phyloP scores from a whole-genome alignment of 1,140 invertebrate genomes.

The Calephelis virginiensis region DNA sequence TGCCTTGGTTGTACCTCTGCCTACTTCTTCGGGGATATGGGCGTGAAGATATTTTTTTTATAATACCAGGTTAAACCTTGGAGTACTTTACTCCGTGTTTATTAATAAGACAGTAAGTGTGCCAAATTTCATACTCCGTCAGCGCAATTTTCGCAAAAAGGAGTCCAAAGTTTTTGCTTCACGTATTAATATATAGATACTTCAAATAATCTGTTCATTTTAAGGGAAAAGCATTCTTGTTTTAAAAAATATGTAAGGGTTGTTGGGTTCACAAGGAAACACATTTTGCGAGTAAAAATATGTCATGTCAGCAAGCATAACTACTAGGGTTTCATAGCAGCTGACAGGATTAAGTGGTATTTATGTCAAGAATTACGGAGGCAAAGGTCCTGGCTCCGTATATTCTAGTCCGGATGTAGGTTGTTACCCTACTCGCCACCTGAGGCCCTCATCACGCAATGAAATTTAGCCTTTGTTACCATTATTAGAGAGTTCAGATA shows the following conservation, averaged over 20 bases:
- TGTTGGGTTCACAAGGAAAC: background rate
- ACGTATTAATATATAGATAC: too few species aligned
- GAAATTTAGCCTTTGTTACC: background rate
- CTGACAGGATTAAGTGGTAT: constrained; percentile 16
- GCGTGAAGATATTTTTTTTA: too few species aligned
- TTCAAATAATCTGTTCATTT: too few species aligned
- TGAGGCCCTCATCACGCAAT: background rate
- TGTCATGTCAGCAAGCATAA: background rate
- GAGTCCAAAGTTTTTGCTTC: too few species aligned
- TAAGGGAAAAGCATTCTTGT: background rate
- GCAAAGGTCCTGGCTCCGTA: constrained; percentile 14
- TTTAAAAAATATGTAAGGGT: background rate
- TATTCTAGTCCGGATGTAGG: constrained; percentile 9
- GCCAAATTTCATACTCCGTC: too few species aligned
- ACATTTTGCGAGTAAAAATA: constrained; percentile 9
- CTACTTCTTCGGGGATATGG: too few species aligned
- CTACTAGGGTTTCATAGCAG: constrained; percentile 16
- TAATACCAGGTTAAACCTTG: too few species aligned
- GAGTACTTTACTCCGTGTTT: too few species aligned
- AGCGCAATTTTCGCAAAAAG: too few species aligned
- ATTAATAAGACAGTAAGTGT: too few species aligned
- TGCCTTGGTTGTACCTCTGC: too few species aligned
- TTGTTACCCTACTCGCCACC: constrained; percentile 13
- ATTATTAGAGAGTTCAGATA: background rate
- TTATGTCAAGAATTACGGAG: constrained; percentile 15